Base-by-base conservation (phyloP, 2,888 invertebrate genomes). In the Vesta saturnalis region DNA sequence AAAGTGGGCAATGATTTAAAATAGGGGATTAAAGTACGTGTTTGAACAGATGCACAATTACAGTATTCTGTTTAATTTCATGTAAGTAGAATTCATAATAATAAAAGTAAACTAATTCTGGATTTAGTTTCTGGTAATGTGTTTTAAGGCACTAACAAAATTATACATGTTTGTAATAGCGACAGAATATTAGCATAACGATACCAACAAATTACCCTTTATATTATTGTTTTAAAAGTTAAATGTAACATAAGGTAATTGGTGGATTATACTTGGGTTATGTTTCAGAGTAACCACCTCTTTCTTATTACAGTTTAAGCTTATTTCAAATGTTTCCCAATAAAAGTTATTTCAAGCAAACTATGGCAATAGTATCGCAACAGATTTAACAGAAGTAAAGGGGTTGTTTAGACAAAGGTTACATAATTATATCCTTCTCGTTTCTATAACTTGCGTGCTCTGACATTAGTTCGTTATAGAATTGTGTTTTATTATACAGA, bases 301-400 rank as follows among this genome's bases (percentile, higher is more conserved):
- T 23, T 12, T n/a, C n/a, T n/a, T n/a, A 43, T 49, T 18, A 18
- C 47, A 49, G 15, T 12, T 14, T 8, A 15, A 49, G 47, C 47
- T 49, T 15, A 49, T 18, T 49, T 8, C 47, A 18, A 49, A 49
- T 49, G 47, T 49, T 49, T 3, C 8, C 47, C 47, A 49, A 49
- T 49, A 49, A 49, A 49, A 18, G 47, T 49, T 49, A 49, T 49
- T 49, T 15, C 15, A 18, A 15, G 47, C 18, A n/a, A 43, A 43
- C n/a, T 43, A 43, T 14, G 4, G 2, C 5, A 49, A 14, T 49
- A 49, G 18, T 39, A n/a, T 39, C 15, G 47, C 47, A 3, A 15
- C 47, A 49, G 14, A 14, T 49, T 49, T 14, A 49, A 43, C 43
- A 43, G 43, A 8, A 43, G 47, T 15, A 49, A 49, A 18, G 47